Evolutionary conservation across 2,113 vertebrate species (phyloP), one percentile per base, ranked within the genome.

Genomic region (Catagonus wagneri): DNA sequence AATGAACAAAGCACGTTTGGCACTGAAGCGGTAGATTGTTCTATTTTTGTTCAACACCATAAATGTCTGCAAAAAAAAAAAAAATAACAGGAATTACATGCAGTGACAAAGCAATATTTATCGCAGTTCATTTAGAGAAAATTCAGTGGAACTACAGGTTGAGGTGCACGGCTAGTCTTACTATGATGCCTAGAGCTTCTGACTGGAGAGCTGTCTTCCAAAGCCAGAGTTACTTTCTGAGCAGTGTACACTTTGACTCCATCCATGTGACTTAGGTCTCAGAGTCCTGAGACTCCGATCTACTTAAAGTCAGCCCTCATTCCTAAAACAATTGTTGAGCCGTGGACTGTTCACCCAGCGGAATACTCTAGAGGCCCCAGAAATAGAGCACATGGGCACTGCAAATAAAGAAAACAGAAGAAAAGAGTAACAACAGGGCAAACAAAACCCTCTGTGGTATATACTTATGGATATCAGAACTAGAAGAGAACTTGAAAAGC

Each of bases 21-120:
- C 99, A 92, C 99, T 99, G 98, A 99, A 99, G 90, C 99, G 99
- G 98, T 99, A 99, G 98, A 99, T 99, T 80, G 99, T 99, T 98
- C 99, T 99, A 96, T 99, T 99, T 98, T 99, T 99, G 98, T 99
- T 99, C 98, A 99, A 89, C 96, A 99, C 99, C 99, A 99, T 99
- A 98, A 99, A 99, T 66, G 99, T 98, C 99, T 99, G 99, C 90
- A 89, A 85, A 94, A 92, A 75, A 96, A 97, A 92, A 34, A 69
- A 2, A 93, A 44, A 86, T 5, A 81, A 61, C 2, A 81, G 13
- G 36, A 78, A 96, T 95, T 86, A 94, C 13, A 74, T 1, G 12
- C 32, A 84, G 15, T 17, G 44, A 63, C 50, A 22, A 80, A 83
- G 61, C 25, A 60, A 10, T 69, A 58, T 27, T 79, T 68, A 61